These are phyloP conservation scores for Manis crassicaudata DNA, from an alignment of 2,797 vertebrate genomes.

Conservation along the genomic window DNA sequence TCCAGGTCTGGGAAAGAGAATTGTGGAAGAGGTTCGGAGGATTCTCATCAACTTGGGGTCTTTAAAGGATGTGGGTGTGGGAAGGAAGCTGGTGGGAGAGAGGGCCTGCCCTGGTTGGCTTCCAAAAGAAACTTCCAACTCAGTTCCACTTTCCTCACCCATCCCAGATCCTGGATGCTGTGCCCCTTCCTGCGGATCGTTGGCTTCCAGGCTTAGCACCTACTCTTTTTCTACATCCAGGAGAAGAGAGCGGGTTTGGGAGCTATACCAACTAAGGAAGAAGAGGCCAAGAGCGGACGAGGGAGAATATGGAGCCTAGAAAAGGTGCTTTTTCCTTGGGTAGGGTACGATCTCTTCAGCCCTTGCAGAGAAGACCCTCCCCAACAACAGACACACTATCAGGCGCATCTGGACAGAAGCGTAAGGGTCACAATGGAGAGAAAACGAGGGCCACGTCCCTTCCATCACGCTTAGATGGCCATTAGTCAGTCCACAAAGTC, in stretches of 20 bases:
- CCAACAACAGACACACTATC: background rate
- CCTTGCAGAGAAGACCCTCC: background rate
- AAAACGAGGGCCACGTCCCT: background rate
- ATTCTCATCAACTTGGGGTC: background rate
- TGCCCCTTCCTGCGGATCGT: background rate
- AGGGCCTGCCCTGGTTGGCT: background rate
- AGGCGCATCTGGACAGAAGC: background rate
- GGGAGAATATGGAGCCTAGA: background rate
- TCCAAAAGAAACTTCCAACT: background rate
- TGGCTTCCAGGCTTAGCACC: background rate
- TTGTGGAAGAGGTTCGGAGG: background rate
- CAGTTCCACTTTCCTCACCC: background rate
- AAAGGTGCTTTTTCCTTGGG: background rate
- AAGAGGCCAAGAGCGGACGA: background rate
- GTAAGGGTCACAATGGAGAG: background rate
- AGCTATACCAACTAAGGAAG: background rate
- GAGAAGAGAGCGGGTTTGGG: background rate
- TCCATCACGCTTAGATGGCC: slow-evolving; percentile 62
- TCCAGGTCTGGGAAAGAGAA: background rate
- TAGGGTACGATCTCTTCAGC: background rate
- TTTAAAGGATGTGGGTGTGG: background rate
- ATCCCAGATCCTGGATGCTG: background rate
- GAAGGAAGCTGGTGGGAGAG: background rate
- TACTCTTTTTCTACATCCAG: background rate
- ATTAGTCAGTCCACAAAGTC: slow-evolving; percentile 76